Conservation (phyloP, 1,140 invertebrate genomes). For the Drosophila teissieri region DNA sequence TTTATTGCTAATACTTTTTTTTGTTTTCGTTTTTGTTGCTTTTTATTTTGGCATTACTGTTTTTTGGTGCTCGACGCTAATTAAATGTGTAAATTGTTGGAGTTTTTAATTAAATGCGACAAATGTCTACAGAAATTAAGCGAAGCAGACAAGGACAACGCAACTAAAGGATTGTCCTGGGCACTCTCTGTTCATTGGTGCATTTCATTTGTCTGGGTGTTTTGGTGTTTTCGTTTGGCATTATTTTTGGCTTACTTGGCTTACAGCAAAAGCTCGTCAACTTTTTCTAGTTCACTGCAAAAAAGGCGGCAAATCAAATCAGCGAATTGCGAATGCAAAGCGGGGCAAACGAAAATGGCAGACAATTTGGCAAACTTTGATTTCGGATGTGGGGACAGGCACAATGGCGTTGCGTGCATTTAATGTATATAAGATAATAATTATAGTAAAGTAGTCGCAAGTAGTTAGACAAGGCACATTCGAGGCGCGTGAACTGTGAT, state of each 20-base stretch:
- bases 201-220: constrained; percentile 15
- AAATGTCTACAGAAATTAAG: constrained; percentile 78
- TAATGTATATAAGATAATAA: constrained; percentile 22
- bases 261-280: constrained; percentile 66
- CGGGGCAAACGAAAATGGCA: constrained; percentile 22
- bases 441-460: constrained; percentile 20
- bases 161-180: constrained; percentile 54
- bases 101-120: constrained; percentile 80
- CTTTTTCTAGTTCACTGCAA: constrained; percentile 69
- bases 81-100: constrained; percentile 80
- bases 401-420: constrained; percentile 44
- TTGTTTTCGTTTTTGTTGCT: constrained; percentile 28
- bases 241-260: constrained; percentile 35
- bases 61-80: constrained; percentile 60
- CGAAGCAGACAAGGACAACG: constrained; percentile 52
- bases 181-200: constrained; percentile 6
- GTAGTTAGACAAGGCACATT: constrained; percentile 51
- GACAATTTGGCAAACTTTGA: constrained; percentile 49
- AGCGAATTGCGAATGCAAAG: constrained; percentile 19
- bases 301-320: constrained; percentile 53
- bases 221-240: constrained; percentile 16
- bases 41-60: constrained; percentile 11
- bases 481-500: constrained; percentile 19
- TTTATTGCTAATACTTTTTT: constrained; percentile 78
- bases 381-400: constrained; percentile 21